phyloP scores from a whole-genome alignment of 2,113 vertebrate species.

The Alexandromys fortis region DNA sequence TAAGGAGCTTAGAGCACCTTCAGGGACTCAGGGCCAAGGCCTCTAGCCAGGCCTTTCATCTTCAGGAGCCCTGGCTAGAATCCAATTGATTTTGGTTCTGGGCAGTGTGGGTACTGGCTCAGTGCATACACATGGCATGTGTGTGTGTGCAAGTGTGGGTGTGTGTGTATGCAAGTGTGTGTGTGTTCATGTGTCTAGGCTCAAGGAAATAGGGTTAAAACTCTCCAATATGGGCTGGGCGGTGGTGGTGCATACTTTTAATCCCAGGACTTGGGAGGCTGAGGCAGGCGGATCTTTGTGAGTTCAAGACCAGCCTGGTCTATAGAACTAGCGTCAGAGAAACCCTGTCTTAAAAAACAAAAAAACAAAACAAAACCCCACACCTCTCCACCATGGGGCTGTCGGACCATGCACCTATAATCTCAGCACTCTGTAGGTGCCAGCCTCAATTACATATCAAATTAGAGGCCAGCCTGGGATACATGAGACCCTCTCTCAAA shows the following conservation, averaged over 20 bases:
- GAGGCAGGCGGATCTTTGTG: too few relatives aligned
- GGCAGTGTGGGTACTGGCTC: background rate
- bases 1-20: background rate
- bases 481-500: background rate
- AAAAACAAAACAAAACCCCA: too few relatives aligned
- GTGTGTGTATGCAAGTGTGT: background rate
- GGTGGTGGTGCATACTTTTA: background rate
- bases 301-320: too few relatives aligned
- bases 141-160: background rate
- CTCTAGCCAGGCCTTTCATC: background rate
- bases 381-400: background rate
- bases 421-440: background rate
- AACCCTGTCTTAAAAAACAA: too few relatives aligned
- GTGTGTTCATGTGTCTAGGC: rapidly evolving
- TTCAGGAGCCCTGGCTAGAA: background rate
- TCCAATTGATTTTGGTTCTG: background rate
- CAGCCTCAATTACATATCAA: background rate
- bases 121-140: rapidly evolving
- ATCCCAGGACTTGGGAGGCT: background rate
- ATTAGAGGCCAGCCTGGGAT: background rate
- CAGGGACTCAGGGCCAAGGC: background rate
- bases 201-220: background rate
- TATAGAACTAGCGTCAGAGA: too few relatives aligned
- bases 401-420: background rate
- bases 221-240: background rate